Percentiles rank a stretch among this genome's conserved stretches.
Evolutionary conservation across 2,797 vertebrate genomes (phyloP).

Genomic region (Parotocinclus haroldoi): DNA sequence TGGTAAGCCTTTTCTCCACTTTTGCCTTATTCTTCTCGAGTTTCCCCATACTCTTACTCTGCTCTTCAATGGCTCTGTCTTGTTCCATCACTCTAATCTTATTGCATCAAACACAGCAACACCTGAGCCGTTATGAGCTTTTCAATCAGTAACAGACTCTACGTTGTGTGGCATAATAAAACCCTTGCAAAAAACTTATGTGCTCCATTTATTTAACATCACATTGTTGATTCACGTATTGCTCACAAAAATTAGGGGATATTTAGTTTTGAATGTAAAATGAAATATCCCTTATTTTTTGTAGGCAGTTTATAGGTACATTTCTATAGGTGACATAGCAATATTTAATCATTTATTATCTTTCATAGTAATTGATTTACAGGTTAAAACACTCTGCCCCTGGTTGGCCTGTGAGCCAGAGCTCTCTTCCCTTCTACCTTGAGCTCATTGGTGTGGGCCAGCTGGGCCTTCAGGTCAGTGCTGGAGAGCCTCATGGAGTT

Average conservation of each 20-base stretch:
- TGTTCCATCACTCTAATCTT: conserved; percentile 86
- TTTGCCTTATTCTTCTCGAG: conserved; percentile 78
- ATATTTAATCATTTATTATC: too few relatives aligned
- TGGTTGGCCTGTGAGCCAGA: conserved; percentile 37
- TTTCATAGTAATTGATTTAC: not conserved
- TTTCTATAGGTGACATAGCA: too few relatives aligned
- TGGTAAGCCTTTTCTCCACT: conserved; percentile 71
- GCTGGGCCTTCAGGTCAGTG: conserved; percentile 80
- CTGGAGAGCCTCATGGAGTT: conserved; percentile 64
- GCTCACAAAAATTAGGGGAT: too few relatives aligned
- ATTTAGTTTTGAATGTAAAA: too few relatives aligned
- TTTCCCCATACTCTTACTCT: conserved; percentile 73
- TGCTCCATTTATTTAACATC: too few relatives aligned
- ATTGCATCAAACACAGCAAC: conserved; percentile 56
- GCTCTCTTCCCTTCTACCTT: conserved; percentile 78
- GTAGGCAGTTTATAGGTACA: too few relatives aligned
- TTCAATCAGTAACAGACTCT: not conserved
- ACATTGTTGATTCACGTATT: too few relatives aligned
- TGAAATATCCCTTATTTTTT: too few relatives aligned
- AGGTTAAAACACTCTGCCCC: conserved; percentile 48
- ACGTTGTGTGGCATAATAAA: too few relatives aligned
- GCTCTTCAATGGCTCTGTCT: conserved; percentile 77
- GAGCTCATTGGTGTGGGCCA: conserved; percentile 81
- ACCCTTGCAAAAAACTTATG: too few relatives aligned
- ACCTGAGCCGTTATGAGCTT: conserved; percentile 32